phyloP scores from a whole-genome alignment of 1,140 invertebrate genomes.

The Mycetomoellerius zeteki region DNA sequence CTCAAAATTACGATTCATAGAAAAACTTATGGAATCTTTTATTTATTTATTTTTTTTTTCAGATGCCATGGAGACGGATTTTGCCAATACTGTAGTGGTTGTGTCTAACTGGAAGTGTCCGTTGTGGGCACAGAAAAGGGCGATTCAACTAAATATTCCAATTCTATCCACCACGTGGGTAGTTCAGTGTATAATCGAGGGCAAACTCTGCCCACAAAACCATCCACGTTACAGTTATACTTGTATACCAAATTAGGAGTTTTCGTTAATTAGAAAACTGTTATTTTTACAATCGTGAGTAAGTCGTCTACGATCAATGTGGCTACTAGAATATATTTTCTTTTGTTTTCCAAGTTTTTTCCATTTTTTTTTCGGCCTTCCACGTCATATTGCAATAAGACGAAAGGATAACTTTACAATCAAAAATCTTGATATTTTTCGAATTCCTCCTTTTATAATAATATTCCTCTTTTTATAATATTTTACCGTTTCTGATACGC shows the following conservation, averaged over 20 bases:
- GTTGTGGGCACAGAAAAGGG: constrained; percentile 87
- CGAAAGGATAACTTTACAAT: not conserved
- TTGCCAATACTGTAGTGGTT: constrained; percentile 84
- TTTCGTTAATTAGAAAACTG: not conserved
- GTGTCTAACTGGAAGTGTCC: constrained; percentile 88
- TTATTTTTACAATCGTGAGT: constrained; percentile 34
- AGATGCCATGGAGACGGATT: constrained; percentile 79
- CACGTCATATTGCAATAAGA: not conserved
- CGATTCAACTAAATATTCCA: constrained; percentile 87
- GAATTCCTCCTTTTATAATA: not conserved
- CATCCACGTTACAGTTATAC: constrained; percentile 78
- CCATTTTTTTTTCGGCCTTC: not conserved
- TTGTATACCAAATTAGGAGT: constrained; percentile 67
- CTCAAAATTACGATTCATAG: not conserved
- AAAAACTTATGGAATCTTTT: not conserved
- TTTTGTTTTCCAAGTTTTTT: not conserved
- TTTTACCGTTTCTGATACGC: not conserved
- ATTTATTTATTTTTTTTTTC: constrained; percentile 45
- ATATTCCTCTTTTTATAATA: not conserved
- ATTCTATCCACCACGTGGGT: constrained; percentile 88
- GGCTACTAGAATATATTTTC: not conserved
- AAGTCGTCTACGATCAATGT: constrained; percentile 5
- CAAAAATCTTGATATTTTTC: not conserved
- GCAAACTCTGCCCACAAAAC: constrained; percentile 84
- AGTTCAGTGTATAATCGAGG: constrained; percentile 88